These are phyloP conservation scores for Spea multiplicata DNA, from an alignment of 2,113 vertebrate species.

Conservation along the genomic window DNA sequence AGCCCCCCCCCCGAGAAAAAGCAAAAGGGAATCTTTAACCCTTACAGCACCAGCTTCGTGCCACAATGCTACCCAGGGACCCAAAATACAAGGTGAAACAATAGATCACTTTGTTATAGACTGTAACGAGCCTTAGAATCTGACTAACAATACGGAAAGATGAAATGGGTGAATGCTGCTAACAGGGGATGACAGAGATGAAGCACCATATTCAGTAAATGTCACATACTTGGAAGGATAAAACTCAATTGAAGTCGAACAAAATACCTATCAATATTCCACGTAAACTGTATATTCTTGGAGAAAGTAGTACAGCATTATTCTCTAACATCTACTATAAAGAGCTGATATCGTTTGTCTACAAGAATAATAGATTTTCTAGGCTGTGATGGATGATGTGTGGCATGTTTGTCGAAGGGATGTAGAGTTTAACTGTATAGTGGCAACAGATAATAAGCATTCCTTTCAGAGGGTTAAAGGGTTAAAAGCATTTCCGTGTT, in stretches of 20 bases:
- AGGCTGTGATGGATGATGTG: constrained; percentile 9
- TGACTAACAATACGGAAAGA: background rate
- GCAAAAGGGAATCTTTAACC: constrained; percentile 27
- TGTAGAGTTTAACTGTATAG: too few relatives aligned
- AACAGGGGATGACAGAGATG: background rate
- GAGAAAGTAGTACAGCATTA: background rate
- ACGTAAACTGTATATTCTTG: constrained; percentile 8
- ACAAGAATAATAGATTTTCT: constrained; percentile 1
- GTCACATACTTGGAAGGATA: background rate
- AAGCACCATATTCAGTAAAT: background rate
- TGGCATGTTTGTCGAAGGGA: background rate
- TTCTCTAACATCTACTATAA: constrained; percentile 2
- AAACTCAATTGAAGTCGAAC: background rate
- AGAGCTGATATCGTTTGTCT: constrained; percentile 3
- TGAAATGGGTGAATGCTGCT: background rate
- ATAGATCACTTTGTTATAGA: background rate
- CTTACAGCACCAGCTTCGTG: background rate
- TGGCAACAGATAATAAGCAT: too few relatives aligned
- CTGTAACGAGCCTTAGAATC: background rate
- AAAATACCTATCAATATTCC: background rate
- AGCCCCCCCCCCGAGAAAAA: background rate
- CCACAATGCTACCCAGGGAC: background rate
- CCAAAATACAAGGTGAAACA: background rate
- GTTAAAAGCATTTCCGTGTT: too few relatives aligned
- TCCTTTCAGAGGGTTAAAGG: too few relatives aligned